Evolutionary conservation across 2,888 invertebrate species (phyloP), one percentile per base, ranked within the genome.

Genomic region (Lepidocyrtoides sp.): DNA sequence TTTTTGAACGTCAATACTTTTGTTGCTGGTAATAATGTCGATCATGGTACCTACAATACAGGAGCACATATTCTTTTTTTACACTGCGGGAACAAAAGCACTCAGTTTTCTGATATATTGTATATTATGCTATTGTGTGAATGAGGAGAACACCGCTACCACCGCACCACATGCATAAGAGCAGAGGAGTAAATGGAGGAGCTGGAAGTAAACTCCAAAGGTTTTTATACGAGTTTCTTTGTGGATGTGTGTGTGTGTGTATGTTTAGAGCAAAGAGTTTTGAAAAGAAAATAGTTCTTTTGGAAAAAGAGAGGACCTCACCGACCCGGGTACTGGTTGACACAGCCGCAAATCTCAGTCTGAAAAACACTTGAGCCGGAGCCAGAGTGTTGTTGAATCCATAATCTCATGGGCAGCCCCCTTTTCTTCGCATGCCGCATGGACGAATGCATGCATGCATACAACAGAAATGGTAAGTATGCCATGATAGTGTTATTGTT

Each of bases 291-390:
- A 81, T 63, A 63, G 79, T 84, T 89, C 63, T 89, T 89, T 41
- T 88, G 79, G 69, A 72, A 75, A 72, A 77, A 51, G 66, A 54
- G 89, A 63, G 89, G 90, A 85, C 81, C 85, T 91, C 90, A 85
- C 90, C 90, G 90, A 91, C 90, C 90, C 85, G 90, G 85, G 90
- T 91, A 91, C 90, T 85, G 90, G 90, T 85, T 91, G 90, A 85
- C 85, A 91, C 90, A 91, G 90, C 90, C 90, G 85, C 85, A 91
- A 91, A 91, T 91, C 90, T 91, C 90, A 91, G 90, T 91, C 90
- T 91, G 89, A 84, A 90, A 90, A 90, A 90, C 89, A 90, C 89
- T 90, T 90, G 89, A 90, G 89, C 84, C 84, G 54, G 84, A 84
- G 83, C 84, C 89, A 90, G 89, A 90, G 89, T 90, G 84, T 90